phyloP scores from a whole-genome alignment of 2,888 invertebrate species.

The Drosophila planitibia region DNA sequence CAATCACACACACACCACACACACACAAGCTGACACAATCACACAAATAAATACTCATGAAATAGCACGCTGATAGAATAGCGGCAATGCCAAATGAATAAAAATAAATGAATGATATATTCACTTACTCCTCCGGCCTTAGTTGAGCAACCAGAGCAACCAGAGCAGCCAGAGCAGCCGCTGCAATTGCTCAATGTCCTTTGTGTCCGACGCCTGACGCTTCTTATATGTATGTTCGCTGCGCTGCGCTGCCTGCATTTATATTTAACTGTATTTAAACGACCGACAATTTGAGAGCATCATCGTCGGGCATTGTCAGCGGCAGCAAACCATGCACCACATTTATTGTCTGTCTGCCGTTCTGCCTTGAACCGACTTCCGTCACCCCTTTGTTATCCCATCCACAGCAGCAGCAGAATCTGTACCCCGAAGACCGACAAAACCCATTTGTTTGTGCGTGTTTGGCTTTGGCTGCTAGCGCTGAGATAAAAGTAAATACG shows the following conservation, averaged over 20 bases:
- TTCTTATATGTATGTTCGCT: constrained; percentile 40
- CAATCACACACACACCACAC: not conserved
- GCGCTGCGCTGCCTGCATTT: constrained; percentile 61
- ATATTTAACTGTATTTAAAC: constrained; percentile 81
- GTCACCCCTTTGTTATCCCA: constrained; percentile 17
- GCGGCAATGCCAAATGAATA: constrained; percentile 61
- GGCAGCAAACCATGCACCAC: constrained; percentile 58
- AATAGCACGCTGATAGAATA: constrained; percentile 65
- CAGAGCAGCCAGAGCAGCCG: not conserved
- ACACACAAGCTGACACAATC: not conserved
- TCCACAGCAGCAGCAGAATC: not conserved
- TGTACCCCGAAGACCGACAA: constrained; percentile 40
- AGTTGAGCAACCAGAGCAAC: constrained; percentile 2
- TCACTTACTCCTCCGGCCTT: constrained; percentile 56
- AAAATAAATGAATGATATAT: constrained; percentile 75
- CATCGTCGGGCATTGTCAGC: constrained; percentile 67
- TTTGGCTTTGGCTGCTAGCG: constrained; percentile 71
- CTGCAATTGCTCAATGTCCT: constrained; percentile 39
- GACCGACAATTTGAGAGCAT: constrained; percentile 79
- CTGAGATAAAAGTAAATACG: constrained; percentile 79
- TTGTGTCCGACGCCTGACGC: constrained; percentile 19
- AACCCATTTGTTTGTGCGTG: constrained; percentile 74
- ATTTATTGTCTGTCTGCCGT: constrained; percentile 63
- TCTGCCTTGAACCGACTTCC: constrained; percentile 36
- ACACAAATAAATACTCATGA: constrained; percentile 35